phyloP scores from a whole-genome alignment of 2,797 vertebrate species.

The Hoplostethus atlanticus region DNA sequence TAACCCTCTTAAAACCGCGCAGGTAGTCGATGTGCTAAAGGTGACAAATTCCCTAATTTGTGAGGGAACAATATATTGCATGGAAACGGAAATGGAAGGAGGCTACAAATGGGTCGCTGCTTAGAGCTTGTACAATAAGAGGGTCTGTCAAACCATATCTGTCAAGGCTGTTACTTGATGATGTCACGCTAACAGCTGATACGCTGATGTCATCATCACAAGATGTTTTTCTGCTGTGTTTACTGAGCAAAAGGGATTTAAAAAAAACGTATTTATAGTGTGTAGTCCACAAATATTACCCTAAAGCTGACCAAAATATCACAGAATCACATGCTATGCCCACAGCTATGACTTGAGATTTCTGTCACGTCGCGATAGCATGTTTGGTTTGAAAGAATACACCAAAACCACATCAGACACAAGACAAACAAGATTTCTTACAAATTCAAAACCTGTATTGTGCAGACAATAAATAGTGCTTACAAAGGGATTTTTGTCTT shows the following conservation, averaged over 20 bases:
- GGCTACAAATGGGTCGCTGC: not conserved
- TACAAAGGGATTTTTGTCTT: slow-evolving; percentile 88
- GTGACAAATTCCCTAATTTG: slow-evolving; percentile 6
- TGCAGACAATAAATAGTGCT: slow-evolving; percentile 95
- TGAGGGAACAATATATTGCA: not conserved
- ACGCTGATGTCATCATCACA: not conserved
- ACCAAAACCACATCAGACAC: slow-evolving; percentile 26
- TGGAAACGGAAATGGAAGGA: not conserved
- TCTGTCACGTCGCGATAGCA: not conserved
- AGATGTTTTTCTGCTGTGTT: too few relatives aligned
- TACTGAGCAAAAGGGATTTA: slow-evolving; percentile 11
- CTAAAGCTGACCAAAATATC: slow-evolving; percentile 4
- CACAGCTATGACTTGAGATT: too few relatives aligned
- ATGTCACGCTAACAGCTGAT: slow-evolving; percentile 10
- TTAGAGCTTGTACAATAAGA: not conserved
- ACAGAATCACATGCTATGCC: too few relatives aligned
- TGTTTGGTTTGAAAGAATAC: slow-evolving; percentile 6
- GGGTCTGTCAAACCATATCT: not conserved
- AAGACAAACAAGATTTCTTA: slow-evolving; percentile 68
- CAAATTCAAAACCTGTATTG: slow-evolving; percentile 91
- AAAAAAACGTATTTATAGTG: slow-evolving; percentile 1
- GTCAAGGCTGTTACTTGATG: not conserved
- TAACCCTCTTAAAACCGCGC: slow-evolving; percentile 11
- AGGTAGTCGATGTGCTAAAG: not conserved
- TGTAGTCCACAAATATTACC: not conserved